Evolutionary conservation across 2,113 vertebrate species (phyloP).

Genomic region (Zingel zingel): DNA sequence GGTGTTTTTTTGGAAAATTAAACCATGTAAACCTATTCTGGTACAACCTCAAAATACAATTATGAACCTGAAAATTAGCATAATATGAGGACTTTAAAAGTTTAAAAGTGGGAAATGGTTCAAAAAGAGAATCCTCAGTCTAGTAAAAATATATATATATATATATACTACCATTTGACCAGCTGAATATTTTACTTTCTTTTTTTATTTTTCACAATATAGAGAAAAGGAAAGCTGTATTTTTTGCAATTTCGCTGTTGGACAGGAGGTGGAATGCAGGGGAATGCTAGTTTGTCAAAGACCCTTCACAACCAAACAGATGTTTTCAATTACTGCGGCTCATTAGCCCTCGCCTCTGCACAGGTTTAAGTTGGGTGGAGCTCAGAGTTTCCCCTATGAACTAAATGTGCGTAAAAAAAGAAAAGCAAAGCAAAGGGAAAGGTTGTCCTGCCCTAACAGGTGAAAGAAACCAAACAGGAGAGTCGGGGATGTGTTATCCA

Average conservation of each 20-base stretch:
- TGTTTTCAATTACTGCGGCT: constrained; percentile 8
- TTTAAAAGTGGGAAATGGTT: not conserved
- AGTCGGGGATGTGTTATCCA: not conserved
- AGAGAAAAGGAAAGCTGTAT: not conserved
- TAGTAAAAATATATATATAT: not conserved
- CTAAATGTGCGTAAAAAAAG: not conserved
- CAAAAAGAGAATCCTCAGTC: not conserved
- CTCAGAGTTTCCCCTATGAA: not conserved
- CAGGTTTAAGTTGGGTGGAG: constrained; percentile 9
- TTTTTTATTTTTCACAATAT: not conserved
- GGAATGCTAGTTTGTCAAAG: not conserved
- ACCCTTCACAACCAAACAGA: constrained; percentile 3
- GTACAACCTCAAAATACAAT: no score
- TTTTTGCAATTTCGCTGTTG: not conserved
- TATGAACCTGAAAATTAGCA: no score
- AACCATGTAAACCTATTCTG: no score
- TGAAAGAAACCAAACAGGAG: constrained; percentile 5
- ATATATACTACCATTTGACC: not conserved
- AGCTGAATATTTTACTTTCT: not conserved
- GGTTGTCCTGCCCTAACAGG: constrained; percentile 10
- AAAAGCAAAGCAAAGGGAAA: not conserved
- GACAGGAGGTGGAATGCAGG: not conserved
- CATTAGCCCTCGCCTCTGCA: not conserved
- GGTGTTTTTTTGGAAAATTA: no score
- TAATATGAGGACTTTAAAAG: not conserved